phyloP scores from a whole-genome alignment of 2,888 invertebrate species.

The Drosophila limbata region DNA sequence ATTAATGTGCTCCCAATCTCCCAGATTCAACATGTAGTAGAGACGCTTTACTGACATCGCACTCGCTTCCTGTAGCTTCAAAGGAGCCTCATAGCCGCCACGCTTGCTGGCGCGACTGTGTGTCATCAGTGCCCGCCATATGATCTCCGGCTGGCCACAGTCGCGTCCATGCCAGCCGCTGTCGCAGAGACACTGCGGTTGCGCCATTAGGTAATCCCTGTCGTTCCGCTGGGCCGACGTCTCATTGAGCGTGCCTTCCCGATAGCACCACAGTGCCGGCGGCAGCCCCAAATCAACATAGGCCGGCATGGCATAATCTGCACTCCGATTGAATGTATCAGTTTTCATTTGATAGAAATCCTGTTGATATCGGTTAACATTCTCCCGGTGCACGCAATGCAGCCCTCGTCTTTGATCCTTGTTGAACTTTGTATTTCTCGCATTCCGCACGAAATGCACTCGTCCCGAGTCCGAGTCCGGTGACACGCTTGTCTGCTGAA shows the following conservation, averaged over 20 bases:
- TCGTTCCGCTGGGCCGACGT: slow-evolving; percentile 38
- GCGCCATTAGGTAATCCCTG: slow-evolving; percentile 62
- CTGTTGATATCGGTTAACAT: slow-evolving; percentile 64
- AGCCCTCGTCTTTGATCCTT: slow-evolving; percentile 10
- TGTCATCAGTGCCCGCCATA: slow-evolving; percentile 88
- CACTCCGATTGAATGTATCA: slow-evolving; percentile 58
- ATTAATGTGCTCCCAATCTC: slow-evolving; percentile 84
- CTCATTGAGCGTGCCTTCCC: slow-evolving; percentile 75
- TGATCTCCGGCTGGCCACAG: slow-evolving; percentile 89
- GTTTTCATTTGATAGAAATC: slow-evolving; percentile 73
- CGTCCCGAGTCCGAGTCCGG: slow-evolving; percentile 17
- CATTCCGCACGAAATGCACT: slow-evolving; percentile 70
- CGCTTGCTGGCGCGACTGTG: slow-evolving; percentile 53
- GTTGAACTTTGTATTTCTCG: slow-evolving; percentile 8
- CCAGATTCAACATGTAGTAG: slow-evolving; percentile 87
- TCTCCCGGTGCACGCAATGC: slow-evolving; percentile 54
- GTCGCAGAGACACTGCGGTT: slow-evolving; percentile 86
- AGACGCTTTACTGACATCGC: slow-evolving; percentile 85
- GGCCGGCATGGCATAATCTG: slow-evolving; percentile 64
- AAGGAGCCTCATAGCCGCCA: slow-evolving; percentile 82
- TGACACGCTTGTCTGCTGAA: slow-evolving; percentile 25
- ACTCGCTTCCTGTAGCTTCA: slow-evolving; percentile 67
- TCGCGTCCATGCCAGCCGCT: slow-evolving; percentile 89
- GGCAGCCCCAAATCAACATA: slow-evolving; percentile 60
- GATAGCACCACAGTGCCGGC: slow-evolving; percentile 76